These are phyloP conservation scores for Galbula dea DNA, from an alignment of 2,113 vertebrate genomes.

Conservation along the genomic window DNA sequence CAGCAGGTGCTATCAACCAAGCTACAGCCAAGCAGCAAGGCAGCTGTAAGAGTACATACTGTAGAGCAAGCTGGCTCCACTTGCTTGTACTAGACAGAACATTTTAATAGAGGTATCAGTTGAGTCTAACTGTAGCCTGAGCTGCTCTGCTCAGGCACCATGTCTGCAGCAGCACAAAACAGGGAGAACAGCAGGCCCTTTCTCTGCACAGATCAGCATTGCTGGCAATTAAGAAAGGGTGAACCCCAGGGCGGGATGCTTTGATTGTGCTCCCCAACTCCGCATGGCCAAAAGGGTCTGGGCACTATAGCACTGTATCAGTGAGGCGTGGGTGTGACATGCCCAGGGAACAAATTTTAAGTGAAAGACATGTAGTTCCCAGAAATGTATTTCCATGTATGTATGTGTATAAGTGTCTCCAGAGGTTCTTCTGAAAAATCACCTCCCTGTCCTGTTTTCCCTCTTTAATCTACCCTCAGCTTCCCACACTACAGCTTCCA, in stretches of 20 bases:
- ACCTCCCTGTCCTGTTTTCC: background rate
- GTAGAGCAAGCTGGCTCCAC: too few relatives aligned
- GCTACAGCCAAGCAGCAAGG: background rate
- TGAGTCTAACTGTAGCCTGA: background rate
- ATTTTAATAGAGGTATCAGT: background rate
- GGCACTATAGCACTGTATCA: background rate
- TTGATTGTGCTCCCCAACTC: background rate
- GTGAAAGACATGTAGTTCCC: background rate
- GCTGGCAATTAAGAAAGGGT: background rate
- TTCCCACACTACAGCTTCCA: background rate
- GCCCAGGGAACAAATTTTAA: background rate
- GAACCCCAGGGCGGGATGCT: background rate
- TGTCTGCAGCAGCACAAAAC: background rate
- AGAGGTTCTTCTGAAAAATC: background rate
- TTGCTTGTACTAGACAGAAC: background rate
- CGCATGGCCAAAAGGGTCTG: background rate
- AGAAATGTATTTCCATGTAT: background rate
- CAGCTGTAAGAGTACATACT: background rate
- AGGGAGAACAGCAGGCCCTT: background rate
- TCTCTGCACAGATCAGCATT: background rate
- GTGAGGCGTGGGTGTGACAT: background rate
- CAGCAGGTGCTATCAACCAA: background rate
- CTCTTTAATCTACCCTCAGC: background rate
- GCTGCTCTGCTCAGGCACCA: background rate
- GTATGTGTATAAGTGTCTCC: background rate